Evolutionary conservation across 2,113 vertebrate species (phyloP).

Genomic region (Murina feae): DNA sequence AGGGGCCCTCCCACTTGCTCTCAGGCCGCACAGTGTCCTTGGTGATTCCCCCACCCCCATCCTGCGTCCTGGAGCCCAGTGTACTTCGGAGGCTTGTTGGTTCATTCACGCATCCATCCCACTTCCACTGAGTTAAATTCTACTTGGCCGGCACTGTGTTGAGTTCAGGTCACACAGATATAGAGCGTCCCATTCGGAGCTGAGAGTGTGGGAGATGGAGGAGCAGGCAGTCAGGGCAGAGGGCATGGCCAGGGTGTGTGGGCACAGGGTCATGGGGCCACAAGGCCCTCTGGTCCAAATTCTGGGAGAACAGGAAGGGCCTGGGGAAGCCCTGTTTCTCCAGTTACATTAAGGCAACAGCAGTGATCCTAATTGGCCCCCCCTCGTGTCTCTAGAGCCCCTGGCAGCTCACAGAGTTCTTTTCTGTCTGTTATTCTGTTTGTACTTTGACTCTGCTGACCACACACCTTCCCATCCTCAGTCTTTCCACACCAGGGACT

Average conservation of each 20-base stretch:
- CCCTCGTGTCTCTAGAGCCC: neutral
- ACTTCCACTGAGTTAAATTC: neutral
- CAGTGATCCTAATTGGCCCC: too few species aligned
- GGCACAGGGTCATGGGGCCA: neutral
- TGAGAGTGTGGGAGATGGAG: neutral
- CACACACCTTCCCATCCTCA: rapidly evolving
- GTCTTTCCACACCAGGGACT: neutral
- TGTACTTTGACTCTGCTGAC: neutral
- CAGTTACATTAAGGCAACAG: neutral
- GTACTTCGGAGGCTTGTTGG: neutral
- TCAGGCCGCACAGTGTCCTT: neutral
- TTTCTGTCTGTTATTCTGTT: neutral
- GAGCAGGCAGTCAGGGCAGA: neutral
- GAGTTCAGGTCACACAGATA: neutral
- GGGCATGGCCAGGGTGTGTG: neutral
- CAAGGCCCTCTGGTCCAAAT: neutral
- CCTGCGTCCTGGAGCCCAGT: neutral
- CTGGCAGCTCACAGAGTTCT: neutral
- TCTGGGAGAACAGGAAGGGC: neutral
- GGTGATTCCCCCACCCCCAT: too few species aligned
- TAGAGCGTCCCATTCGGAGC: rapidly evolving
- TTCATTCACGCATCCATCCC: neutral
- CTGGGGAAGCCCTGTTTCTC: neutral
- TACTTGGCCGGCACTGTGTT: rapidly evolving
- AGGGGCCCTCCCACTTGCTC: neutral